These are phyloP conservation scores for Petrophora chlorosata DNA, from an alignment of 2,888 invertebrate genomes.

Conservation along the genomic window DNA sequence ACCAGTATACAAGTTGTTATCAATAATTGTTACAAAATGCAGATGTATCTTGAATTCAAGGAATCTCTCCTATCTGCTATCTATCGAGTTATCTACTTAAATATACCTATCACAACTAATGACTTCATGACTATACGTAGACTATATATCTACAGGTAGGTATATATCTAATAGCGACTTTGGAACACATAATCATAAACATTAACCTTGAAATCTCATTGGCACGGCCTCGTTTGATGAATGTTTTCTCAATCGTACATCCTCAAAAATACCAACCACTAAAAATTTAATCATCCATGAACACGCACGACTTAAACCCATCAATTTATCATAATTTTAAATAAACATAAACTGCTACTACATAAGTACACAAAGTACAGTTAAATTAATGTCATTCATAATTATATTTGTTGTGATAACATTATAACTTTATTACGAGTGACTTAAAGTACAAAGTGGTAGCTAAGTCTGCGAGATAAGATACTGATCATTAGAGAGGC, in stretches of 20 bases:
- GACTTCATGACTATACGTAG: too few species aligned
- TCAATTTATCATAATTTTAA: neutral
- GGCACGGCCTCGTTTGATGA: neutral
- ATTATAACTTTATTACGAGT: slow-evolving; percentile 37
- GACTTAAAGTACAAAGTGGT: slow-evolving; percentile 40
- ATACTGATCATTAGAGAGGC: slow-evolving; percentile 43
- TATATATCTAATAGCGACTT: too few species aligned
- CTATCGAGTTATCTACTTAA: too few species aligned
- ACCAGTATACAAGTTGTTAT: too few species aligned
- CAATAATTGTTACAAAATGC: too few species aligned
- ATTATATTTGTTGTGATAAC: slow-evolving; percentile 51
- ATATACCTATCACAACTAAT: too few species aligned
- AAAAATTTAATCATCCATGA: neutral
- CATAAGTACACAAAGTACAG: slow-evolving; percentile 1
- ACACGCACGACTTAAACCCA: neutral
- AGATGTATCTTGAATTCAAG: too few species aligned
- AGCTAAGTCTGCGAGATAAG: slow-evolving; percentile 55
- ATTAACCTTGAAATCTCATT: neutral
- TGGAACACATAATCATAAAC: slow-evolving; percentile 6
- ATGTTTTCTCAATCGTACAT: too few species aligned
- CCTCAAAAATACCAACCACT: too few species aligned
- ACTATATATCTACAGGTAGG: too few species aligned
- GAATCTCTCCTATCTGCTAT: too few species aligned
- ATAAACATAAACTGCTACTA: neutral
- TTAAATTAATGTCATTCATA: slow-evolving; percentile 11